Conservation (phyloP, 2,113 vertebrate species). For the Corvus hawaiiensis region DNA sequence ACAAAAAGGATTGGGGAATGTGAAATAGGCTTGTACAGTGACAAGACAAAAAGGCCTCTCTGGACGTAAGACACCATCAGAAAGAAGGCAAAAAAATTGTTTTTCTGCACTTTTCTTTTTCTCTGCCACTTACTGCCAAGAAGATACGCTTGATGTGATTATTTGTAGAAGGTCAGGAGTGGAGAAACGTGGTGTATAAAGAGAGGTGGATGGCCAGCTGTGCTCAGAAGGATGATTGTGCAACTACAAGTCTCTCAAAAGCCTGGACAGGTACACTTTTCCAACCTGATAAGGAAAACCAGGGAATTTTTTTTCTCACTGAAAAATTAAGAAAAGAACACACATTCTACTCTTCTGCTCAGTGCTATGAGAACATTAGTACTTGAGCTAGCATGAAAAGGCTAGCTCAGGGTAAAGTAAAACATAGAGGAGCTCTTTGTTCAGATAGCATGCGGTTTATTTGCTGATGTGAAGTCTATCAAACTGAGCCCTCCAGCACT, state of each 20-base stretch:
- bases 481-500: background rate
- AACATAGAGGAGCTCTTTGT: background rate
- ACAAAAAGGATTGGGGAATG: background rate
- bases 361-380: background rate
- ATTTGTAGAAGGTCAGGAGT: background rate
- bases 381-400: background rate
- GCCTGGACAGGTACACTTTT: background rate
- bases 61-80: background rate
- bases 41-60: background rate
- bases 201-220: background rate
- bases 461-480: background rate
- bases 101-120: background rate
- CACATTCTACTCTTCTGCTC: background rate
- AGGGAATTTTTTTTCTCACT: fast-evolving
- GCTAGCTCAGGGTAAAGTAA: background rate
- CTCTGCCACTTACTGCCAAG: background rate
- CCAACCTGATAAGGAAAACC: background rate
- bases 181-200: background rate
- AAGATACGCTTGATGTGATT: background rate
- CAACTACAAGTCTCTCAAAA: background rate
- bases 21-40: background rate
- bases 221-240: background rate
- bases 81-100: background rate
- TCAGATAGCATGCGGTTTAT: background rate
- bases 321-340: background rate